phyloP scores from a whole-genome alignment of 1,140 invertebrate species.

The Eriocheir sinensis region DNA sequence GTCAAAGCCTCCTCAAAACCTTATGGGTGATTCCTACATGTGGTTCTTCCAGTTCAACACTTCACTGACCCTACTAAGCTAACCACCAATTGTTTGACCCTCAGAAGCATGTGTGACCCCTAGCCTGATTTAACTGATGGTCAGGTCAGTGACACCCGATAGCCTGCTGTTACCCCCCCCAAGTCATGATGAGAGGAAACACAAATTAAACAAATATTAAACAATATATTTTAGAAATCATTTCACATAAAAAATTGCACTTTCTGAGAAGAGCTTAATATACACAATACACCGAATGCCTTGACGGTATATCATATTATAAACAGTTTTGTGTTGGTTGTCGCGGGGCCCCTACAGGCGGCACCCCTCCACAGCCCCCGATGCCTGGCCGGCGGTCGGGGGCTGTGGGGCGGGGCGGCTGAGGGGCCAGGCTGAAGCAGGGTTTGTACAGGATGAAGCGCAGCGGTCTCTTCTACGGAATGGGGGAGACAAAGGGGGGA shows the following conservation, averaged over 20 bases:
- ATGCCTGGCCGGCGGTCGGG: too few relatives aligned
- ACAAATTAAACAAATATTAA: slow-evolving; percentile 69
- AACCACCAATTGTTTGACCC: not conserved
- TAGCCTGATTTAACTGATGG: not conserved
- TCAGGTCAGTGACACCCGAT: not conserved
- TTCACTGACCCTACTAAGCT: not conserved
- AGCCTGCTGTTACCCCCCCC: not conserved
- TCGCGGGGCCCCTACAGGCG: not conserved
- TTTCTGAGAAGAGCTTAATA: slow-evolving; percentile 74
- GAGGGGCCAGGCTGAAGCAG: not conserved
- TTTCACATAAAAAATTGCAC: slow-evolving; percentile 77
- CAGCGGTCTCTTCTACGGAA: not conserved
- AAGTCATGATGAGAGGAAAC: not conserved
- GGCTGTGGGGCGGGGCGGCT: not conserved
- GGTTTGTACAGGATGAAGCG: not conserved
- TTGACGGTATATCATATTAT: slow-evolving; percentile 61
- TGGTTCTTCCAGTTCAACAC: not conserved
- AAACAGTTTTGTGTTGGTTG: slow-evolving; percentile 30
- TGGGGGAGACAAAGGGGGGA: too few relatives aligned
- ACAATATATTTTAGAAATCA: slow-evolving; percentile 76
- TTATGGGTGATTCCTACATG: not conserved
- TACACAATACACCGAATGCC: slow-evolving; percentile 68
- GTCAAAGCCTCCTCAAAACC: too few relatives aligned
- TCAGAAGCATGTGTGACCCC: not conserved
- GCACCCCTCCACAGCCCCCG: not conserved